Evolutionary conservation across 2,797 vertebrate genomes (phyloP).

Genomic region (Channallabes apus): DNA sequence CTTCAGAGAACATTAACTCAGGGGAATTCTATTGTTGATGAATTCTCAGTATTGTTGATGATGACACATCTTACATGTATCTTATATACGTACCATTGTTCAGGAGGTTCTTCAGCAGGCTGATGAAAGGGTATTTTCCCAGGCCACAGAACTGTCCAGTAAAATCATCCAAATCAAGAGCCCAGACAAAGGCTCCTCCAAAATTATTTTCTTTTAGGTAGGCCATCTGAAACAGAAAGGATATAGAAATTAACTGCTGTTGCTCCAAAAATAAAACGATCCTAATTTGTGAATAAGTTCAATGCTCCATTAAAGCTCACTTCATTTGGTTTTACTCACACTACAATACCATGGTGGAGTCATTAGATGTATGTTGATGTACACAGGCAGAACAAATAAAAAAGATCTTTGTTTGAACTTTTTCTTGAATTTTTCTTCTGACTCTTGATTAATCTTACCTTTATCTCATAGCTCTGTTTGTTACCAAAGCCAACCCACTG

Average conservation of each 20-base stretch:
- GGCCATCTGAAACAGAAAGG: slow-evolving; percentile 56
- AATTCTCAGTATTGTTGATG: no score
- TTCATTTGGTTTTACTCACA: background rate
- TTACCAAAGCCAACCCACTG: slow-evolving; percentile 84
- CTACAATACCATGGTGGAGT: background rate
- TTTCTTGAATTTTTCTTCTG: background rate
- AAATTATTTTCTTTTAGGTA: slow-evolving; percentile 68
- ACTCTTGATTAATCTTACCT: slow-evolving; percentile 67
- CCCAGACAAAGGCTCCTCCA: slow-evolving; percentile 75
- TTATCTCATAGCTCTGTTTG: slow-evolving; percentile 73
- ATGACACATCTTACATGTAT: background rate
- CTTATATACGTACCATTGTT: slow-evolving; percentile 57
- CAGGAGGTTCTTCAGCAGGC: slow-evolving; percentile 62
- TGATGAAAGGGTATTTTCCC: slow-evolving; percentile 67
- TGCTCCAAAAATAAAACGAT: background rate
- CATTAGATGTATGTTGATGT: background rate
- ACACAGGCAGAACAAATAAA: background rate
- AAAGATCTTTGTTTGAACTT: background rate
- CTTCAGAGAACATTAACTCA: background rate
- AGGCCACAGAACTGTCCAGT: slow-evolving; percentile 69
- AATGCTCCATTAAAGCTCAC: background rate
- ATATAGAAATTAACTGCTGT: background rate
- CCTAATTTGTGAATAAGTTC: background rate
- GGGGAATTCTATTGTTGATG: no score
- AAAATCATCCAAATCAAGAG: slow-evolving; percentile 76